A percentile compares a stretch with the other conserved stretches of the same genome.
These are phyloP conservation scores for Excalfactoria chinensis DNA, from an alignment of 2,113 vertebrate species.

Conservation along the genomic window DNA sequence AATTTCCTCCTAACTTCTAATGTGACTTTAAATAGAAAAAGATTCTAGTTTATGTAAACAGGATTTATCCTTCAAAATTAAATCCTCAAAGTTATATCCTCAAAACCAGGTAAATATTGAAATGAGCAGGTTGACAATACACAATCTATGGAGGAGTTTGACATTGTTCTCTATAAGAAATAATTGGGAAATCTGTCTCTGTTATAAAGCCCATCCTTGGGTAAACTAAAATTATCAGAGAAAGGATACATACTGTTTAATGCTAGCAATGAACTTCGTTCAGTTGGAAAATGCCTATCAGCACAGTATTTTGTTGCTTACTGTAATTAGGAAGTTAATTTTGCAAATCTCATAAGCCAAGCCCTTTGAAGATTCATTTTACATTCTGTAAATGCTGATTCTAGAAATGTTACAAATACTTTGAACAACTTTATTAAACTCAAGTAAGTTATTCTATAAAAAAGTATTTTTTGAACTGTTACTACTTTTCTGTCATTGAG, in stretches of 20 bases:
- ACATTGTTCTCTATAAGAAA: neutral
- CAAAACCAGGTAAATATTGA: neutral
- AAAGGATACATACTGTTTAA: neutral
- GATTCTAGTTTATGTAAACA: neutral
- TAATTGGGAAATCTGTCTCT: slow-evolving; percentile 17
- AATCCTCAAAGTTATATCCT: neutral
- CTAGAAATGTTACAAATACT: slow-evolving; percentile 62
- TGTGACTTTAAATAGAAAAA: neutral
- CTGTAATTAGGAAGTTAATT: slow-evolving; percentile 77
- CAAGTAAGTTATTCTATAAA: slow-evolving; percentile 47
- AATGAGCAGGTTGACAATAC: neutral
- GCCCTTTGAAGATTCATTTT: slow-evolving; percentile 69
- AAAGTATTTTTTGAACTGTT: neutral
- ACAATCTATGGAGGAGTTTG: neutral
- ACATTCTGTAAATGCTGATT: slow-evolving; percentile 59
- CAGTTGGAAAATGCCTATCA: slow-evolving; percentile 64
- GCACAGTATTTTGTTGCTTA: slow-evolving; percentile 60
- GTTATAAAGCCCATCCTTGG: neutral
- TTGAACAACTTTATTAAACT: slow-evolving; percentile 61
- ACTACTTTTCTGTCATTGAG: slow-evolving; percentile 12
- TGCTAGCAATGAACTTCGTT: slow-evolving; percentile 47
- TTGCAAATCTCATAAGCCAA: slow-evolving; percentile 73
- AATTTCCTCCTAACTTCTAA: neutral
- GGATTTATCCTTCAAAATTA: slow-evolving; percentile 19
- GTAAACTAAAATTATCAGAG: slow-evolving; percentile 34